These are phyloP conservation scores for Selene dorsalis DNA, from an alignment of 2,797 vertebrate species.

Conservation along the genomic window DNA sequence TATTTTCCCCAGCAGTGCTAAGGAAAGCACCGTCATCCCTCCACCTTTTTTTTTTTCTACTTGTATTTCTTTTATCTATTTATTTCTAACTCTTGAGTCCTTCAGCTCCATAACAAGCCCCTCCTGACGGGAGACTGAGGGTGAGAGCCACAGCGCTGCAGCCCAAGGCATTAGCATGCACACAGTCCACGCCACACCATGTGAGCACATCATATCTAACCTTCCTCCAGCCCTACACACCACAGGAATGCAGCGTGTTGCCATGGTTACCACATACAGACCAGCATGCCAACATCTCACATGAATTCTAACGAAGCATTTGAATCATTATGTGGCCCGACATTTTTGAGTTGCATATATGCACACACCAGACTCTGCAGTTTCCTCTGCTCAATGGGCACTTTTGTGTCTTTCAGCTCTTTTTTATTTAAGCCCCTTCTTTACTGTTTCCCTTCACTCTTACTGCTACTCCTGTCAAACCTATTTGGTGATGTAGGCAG, in stretches of 20 bases:
- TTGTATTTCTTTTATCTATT: background rate
- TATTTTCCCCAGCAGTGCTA: constrained; percentile 29
- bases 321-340: background rate
- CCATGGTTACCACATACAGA: constrained; percentile 48
- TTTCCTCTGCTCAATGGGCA: background rate
- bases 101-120: constrained; percentile 21
- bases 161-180: constrained; percentile 43
- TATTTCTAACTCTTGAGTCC: constrained; percentile 3
- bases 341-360: background rate
- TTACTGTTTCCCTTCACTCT: background rate
- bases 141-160: constrained; percentile 10
- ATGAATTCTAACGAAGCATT: constrained; percentile 14
- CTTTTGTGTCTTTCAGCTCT: background rate
- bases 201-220: constrained; percentile 27
- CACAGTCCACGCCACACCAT: constrained; percentile 16
- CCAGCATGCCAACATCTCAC: background rate
- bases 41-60: background rate
- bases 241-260: constrained; percentile 32
- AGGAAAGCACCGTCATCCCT: background rate
- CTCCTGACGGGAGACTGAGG: constrained; percentile 1
- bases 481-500: background rate
- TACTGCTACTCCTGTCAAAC: no score
- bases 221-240: constrained; percentile 17
- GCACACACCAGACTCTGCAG: background rate
- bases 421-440: background rate